A percentile compares a stretch with the other conserved stretches of the same genome.
phyloP scores from a whole-genome alignment of 2,113 vertebrate species.

The Zosterops lateralis region DNA sequence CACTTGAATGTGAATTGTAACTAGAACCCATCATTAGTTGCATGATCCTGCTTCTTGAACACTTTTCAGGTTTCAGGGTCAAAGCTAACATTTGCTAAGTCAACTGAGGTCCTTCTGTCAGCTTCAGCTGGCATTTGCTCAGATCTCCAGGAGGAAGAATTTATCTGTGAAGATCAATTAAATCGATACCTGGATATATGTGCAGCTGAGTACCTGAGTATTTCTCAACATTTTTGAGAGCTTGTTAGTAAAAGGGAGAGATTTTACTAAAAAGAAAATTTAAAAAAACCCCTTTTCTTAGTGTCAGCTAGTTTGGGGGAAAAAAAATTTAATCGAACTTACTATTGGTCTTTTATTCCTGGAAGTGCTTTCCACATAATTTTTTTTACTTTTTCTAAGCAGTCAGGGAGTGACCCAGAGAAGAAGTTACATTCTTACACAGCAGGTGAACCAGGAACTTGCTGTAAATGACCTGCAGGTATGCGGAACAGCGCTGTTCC shows the following conservation, averaged over 20 bases:
- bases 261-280: not conserved
- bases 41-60: constrained; percentile 8
- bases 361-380: not conserved
- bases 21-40: constrained; percentile 12
- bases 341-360: constrained; percentile 5
- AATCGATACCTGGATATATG: not conserved
- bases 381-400: not conserved
- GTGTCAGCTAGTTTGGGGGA: not conserved
- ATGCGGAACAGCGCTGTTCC: constrained; percentile 26
- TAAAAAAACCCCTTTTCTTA: not conserved
- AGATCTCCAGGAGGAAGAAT: not conserved
- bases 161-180: constrained; percentile 16
- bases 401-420: constrained; percentile 35
- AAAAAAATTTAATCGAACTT: not conserved
- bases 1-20: not conserved
- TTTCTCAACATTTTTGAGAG: not conserved
- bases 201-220: not conserved
- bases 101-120: constrained; percentile 40
- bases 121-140: constrained; percentile 26
- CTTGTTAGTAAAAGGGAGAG: not conserved
- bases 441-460: constrained; percentile 66
- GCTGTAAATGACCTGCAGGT: constrained; percentile 31
- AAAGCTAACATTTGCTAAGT: not conserved
- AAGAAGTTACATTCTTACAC: constrained; percentile 61
- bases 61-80: not conserved